These are phyloP conservation scores for Trichogramma dendrolimi DNA, from an alignment of 2,888 invertebrate species.

Conservation along the genomic window DNA sequence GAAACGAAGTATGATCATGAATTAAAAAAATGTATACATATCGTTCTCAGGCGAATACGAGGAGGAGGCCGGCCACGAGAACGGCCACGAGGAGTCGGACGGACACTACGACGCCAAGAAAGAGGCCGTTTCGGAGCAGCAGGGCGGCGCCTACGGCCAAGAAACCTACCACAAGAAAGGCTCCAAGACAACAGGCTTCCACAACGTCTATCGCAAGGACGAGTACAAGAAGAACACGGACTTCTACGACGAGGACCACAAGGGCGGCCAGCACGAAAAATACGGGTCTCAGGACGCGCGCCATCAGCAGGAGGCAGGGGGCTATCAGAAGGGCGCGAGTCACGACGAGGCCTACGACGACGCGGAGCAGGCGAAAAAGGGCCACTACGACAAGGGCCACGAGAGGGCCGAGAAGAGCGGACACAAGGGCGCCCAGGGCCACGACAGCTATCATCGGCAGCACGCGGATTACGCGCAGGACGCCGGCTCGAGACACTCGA, in stretches of 20 bases:
- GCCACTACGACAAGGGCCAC: conserved; percentile 59
- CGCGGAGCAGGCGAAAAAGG: conserved; percentile 57
- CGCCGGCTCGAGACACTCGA: conserved; percentile 54
- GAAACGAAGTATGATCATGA: neutral
- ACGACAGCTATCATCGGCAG: conserved; percentile 57
- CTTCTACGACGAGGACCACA: conserved; percentile 70
- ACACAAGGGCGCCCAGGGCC: conserved; percentile 58
- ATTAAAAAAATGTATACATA: neutral
- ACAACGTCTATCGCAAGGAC: conserved; percentile 71
- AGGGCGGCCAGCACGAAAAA: conserved; percentile 64
- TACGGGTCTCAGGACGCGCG: conserved; percentile 59
- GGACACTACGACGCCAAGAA: conserved; percentile 58
- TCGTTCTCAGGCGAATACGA: conserved; percentile 58
- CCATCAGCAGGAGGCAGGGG: conserved; percentile 58
- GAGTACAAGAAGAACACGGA: conserved; percentile 75
- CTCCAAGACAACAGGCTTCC: conserved; percentile 67
- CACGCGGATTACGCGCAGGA: conserved; percentile 58
- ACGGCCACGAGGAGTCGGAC: conserved; percentile 55
- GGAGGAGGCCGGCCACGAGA: conserved; percentile 54
- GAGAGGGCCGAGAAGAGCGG: conserved; percentile 56
- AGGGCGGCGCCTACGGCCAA: conserved; percentile 59
- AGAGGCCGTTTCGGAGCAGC: conserved; percentile 55
- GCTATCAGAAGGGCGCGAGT: conserved; percentile 57
- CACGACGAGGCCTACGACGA: conserved; percentile 57
- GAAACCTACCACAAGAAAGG: conserved; percentile 65